These are phyloP conservation scores for Unio delphinus DNA, from an alignment of 2,888 invertebrate species.

Conservation along the genomic window DNA sequence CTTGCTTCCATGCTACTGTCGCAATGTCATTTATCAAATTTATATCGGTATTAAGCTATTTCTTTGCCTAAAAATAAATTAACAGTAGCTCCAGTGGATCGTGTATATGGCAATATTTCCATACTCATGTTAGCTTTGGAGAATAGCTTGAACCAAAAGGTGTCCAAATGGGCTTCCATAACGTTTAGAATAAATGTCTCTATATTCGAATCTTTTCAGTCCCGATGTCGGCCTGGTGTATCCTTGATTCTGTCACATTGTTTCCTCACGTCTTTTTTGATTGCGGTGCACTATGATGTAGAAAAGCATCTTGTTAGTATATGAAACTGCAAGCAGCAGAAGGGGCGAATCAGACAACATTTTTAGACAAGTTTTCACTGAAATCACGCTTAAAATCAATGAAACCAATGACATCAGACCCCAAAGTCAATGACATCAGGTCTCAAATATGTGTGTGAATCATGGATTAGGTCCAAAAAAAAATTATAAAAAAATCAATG, in stretches of 20 bases:
- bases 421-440: no score
- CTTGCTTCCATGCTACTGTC: conserved; percentile 9
- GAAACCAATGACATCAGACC: no score
- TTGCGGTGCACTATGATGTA: no score
- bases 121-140: conserved; percentile 5
- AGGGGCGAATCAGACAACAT: no score
- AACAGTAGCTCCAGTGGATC: conserved; percentile 4
- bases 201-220: background rate
- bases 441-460: no score
- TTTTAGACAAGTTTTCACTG: no score
- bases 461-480: no score
- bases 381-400: no score
- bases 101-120: conserved; percentile 3
- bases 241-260: background rate
- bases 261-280: no score
- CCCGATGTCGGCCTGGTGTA: background rate
- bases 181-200: background rate
- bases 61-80: conserved; percentile 6
- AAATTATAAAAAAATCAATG: no score
- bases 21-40: background rate
- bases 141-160: conserved; percentile 1
- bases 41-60: conserved; percentile 2
- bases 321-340: no score
- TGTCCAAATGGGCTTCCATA: conserved; percentile 2
- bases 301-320: no score